Percentiles rank a stretch among this genome's conserved stretches.
Conservation (phyloP, 1,140 invertebrate species). For the Tetragonula clypearis region DNA sequence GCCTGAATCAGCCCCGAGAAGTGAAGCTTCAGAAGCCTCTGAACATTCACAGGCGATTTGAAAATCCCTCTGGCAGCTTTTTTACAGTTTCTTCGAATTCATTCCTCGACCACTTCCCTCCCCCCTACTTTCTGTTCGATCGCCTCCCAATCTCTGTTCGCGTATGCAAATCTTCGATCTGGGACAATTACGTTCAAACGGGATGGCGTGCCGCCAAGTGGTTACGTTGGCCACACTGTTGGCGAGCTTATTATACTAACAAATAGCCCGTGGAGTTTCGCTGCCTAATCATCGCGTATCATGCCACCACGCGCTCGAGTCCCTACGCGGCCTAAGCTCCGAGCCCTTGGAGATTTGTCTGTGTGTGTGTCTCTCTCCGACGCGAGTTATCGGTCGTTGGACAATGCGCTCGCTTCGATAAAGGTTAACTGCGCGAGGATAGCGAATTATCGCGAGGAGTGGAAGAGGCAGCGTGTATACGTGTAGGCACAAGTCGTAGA, state of each 20-base stretch:
- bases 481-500: no score
- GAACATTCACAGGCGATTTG: neutral
- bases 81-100: slow-evolving; percentile 40
- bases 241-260: slow-evolving; percentile 81
- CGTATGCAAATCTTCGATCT: slow-evolving; percentile 80
- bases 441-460: neutral
- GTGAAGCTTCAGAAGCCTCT: no score
- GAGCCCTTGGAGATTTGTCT: slow-evolving; percentile 46
- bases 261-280: slow-evolving; percentile 80
- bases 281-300: slow-evolving; percentile 81
- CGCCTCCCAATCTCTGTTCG: slow-evolving; percentile 53
- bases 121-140: neutral
- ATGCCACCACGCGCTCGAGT: slow-evolving; percentile 74
- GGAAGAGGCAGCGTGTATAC: neutral
- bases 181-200: slow-evolving; percentile 81
- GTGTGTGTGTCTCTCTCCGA: neutral
- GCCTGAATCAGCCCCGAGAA: neutral
- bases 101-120: neutral
- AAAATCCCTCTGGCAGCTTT: slow-evolving; percentile 21
- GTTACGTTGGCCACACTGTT: slow-evolving; percentile 80
- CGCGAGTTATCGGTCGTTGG: neutral
- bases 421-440: neutral
- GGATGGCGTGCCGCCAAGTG: slow-evolving; percentile 79
- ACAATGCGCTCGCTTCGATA: neutral
- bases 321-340: slow-evolving; percentile 22